phyloP scores from a whole-genome alignment of 2,888 invertebrate species.

The Chalcosyrphus nemorum region DNA sequence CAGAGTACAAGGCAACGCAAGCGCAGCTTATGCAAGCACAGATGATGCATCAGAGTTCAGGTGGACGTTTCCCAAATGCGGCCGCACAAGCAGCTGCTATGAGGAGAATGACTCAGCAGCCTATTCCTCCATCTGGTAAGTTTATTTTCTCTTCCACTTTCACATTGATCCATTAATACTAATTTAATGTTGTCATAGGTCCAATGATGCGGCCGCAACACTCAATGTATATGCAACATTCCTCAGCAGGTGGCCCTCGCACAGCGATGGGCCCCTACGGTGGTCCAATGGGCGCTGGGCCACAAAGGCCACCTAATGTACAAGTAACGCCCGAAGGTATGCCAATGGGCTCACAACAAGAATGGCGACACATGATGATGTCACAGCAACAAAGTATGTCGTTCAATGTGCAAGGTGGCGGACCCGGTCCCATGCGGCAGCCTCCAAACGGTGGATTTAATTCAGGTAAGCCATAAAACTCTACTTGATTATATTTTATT shows the following conservation, averaged over 20 bases:
- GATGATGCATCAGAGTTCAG: constrained; percentile 83
- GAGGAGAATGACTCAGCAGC: constrained; percentile 87
- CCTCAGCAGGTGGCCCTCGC: constrained; percentile 79
- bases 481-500: not conserved
- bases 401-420: constrained; percentile 74
- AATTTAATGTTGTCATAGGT: constrained; percentile 79
- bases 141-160: constrained; percentile 8
- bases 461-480: constrained; percentile 75
- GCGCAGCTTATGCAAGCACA: constrained; percentile 83
- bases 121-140: constrained; percentile 87
- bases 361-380: constrained; percentile 82
- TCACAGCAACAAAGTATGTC: constrained; percentile 82
- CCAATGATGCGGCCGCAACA: constrained; percentile 88
- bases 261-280: constrained; percentile 78
- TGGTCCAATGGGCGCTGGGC: constrained; percentile 81
- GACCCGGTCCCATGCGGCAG: constrained; percentile 79
- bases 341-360: constrained; percentile 81
- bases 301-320: constrained; percentile 84
- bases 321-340: constrained; percentile 85
- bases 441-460: constrained; percentile 79
- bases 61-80: constrained; percentile 83
- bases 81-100: constrained; percentile 84
- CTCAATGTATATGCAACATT: constrained; percentile 83
- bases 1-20: constrained; percentile 89
- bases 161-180: constrained; percentile 5